phyloP scores from a whole-genome alignment of 2,113 vertebrate genomes.

The Myxocyprinus asiaticus region DNA sequence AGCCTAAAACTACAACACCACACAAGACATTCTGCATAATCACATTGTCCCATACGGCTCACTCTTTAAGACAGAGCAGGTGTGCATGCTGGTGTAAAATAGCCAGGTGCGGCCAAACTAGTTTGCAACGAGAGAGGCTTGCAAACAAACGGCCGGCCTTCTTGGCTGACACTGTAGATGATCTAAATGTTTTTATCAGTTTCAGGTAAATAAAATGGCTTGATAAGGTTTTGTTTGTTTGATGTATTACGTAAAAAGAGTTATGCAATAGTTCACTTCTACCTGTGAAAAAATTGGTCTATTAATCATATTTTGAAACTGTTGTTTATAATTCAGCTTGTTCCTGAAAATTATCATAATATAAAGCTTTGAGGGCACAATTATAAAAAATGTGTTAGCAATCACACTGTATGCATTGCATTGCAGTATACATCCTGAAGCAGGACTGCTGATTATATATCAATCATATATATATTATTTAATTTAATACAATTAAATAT shows the following conservation, averaged over 20 bases:
- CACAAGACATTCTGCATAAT: conserved; percentile 66
- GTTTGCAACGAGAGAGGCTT: not conserved
- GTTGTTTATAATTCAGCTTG: not conserved
- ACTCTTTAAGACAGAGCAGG: conserved; percentile 62
- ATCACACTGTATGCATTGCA: too few relatives aligned
- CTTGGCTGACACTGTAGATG: not conserved
- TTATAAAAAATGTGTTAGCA: too few relatives aligned
- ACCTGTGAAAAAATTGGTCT: not conserved
- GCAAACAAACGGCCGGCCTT: not conserved
- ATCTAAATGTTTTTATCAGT: not conserved
- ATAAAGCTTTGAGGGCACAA: too few relatives aligned
- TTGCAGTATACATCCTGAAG: too few relatives aligned
- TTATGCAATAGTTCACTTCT: not conserved
- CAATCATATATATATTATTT: too few relatives aligned
- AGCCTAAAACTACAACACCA: conserved; percentile 59
- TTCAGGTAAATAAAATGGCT: not conserved
- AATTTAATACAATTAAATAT: not conserved
- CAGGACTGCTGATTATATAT: too few relatives aligned
- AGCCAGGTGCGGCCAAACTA: conserved; percentile 12
- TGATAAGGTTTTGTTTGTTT: too few relatives aligned
- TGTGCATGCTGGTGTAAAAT: conserved; percentile 22
- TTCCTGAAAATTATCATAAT: too few relatives aligned
- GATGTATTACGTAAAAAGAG: too few relatives aligned
- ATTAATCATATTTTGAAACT: conserved; percentile 2
- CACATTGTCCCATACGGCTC: conserved; percentile 55